phyloP scores from a whole-genome alignment of 2,113 vertebrate genomes.

The Sminthopsis crassicaudata region DNA sequence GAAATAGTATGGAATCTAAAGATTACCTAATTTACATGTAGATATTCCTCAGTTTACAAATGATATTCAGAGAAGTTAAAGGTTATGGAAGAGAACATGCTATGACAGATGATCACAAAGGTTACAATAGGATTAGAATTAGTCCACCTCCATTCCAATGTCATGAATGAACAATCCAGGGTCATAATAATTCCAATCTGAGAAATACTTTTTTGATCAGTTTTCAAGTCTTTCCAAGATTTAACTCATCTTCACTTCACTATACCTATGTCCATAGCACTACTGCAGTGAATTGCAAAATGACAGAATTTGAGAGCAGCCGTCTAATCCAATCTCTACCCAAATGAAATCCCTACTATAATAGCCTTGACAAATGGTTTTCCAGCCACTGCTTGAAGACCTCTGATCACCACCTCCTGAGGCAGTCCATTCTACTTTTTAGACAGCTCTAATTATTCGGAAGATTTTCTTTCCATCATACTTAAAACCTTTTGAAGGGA shows the following conservation, averaged over 20 bases:
- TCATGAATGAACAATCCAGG: not conserved
- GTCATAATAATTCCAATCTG: not conserved
- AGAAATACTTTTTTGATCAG: not conserved
- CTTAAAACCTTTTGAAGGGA: not conserved
- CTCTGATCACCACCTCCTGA: not conserved
- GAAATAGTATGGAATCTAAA: no score
- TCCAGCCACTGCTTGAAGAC: not conserved
- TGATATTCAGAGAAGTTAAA: no score
- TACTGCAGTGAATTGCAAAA: not conserved
- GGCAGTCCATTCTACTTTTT: not conserved
- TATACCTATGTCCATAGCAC: not conserved
- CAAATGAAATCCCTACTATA: not conserved
- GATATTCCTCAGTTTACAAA: no score
- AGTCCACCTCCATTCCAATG: not conserved
- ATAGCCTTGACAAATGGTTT: not conserved
- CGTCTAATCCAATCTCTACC: not conserved
- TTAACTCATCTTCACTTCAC: not conserved
- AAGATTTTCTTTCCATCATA: not conserved
- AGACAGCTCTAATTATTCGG: not conserved
- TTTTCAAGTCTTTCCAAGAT: not conserved
- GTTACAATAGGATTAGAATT: not conserved
- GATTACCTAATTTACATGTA: no score
- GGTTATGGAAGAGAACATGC: not conserved
- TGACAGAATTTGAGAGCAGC: not conserved
- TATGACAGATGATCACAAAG: not conserved